Evolutionary conservation across 2,797 vertebrate species (phyloP), one percentile per base, ranked within the genome.

Genomic region (Pogonophryne albipinna): DNA sequence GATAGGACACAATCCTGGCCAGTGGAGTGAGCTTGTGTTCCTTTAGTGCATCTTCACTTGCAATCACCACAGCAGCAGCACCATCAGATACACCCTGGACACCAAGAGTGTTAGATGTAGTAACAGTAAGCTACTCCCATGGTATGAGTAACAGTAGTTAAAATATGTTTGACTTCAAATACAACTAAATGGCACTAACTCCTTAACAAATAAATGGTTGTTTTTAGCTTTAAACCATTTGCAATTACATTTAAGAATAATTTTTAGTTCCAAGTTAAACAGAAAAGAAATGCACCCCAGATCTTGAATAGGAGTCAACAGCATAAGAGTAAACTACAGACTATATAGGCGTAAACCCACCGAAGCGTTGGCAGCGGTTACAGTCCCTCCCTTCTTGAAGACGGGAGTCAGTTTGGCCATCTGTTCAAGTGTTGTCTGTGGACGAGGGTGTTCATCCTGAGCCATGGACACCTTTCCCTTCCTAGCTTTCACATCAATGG

Each of bases 341-440:
- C 6, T 38, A 8, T 38, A 38, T 38, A 38, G 34, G 8, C 6
- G 6, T 34, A 8, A 58, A 86, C 98, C 85, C 87, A 99, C 98
- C 10, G 98, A 99, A 4, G 98, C 97, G 1, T 99, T 99, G 51
- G 97, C 98, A 11, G 98, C 97, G 0, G 98, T 99, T 60, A 99
- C 96, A 0, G 97, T 97, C 2, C 98, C 98, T 2, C 95, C 96
- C 86, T 99, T 98, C 91, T 99, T 99, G 78, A 99, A 99, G 76
- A 99, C 93, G 0, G 96, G 17, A 0, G 96, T 91, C 14, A 99
- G 96, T 66, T 98, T 99, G 10, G 93, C 95, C 93, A 99, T 66
- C 51, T 98, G 96, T 10, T 99, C 97, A 85, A 96, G 72, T 0
- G 97, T 98, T 16, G 96, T 97, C 65, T 99, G 96, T 42, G 98